These are phyloP conservation scores for Tipula helvola DNA, from an alignment of 2,888 invertebrate genomes.

Conservation along the genomic window DNA sequence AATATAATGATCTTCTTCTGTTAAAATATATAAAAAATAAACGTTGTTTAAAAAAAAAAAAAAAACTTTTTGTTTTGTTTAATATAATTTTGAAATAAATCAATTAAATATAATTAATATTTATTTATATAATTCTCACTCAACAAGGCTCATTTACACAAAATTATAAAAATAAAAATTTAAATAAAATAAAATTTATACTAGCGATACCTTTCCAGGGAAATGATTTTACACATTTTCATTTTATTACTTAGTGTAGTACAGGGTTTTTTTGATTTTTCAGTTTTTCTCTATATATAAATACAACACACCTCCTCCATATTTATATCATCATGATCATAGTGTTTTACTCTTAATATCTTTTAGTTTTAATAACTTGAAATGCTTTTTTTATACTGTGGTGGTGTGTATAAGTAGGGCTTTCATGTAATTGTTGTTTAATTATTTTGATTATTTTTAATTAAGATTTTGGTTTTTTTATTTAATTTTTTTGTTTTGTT, in stretches of 20 bases:
- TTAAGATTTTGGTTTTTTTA: constrained; percentile 26
- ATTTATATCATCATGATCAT: background rate
- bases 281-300: background rate
- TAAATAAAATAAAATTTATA: background rate
- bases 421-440: background rate
- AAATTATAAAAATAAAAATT: background rate
- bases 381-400: background rate
- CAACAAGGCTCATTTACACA: background rate
- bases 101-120: background rate
- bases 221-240: constrained; percentile 6
- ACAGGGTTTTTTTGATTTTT: background rate
- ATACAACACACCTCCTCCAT: background rate
- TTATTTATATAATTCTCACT: background rate
- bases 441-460: constrained; percentile 12
- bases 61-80: background rate
- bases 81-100: background rate
- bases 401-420: constrained; percentile 5
- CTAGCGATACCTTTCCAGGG: constrained; percentile 8
- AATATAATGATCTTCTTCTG: constrained; percentile 93
- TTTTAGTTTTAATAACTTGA: background rate
- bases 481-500: constrained; percentile 31
- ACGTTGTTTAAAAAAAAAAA: constrained; percentile 16
- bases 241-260: constrained; percentile 5
- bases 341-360: background rate
- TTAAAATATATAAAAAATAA: constrained; percentile 31